Conservation (phyloP, 35 echinoderm and acorn worm genomes). For the Lytechinus pictus region DNA sequence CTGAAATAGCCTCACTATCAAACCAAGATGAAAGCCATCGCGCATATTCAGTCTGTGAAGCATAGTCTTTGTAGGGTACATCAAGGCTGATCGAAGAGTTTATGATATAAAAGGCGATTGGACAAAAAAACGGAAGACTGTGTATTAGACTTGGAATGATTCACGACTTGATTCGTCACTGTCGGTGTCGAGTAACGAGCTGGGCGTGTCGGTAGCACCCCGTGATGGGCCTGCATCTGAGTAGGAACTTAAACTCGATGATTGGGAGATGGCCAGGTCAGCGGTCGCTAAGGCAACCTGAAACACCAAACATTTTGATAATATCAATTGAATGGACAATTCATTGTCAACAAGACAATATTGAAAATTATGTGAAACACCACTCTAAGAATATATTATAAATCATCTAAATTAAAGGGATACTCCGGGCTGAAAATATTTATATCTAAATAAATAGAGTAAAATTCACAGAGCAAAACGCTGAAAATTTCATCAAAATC, state of each 20-base stretch:
- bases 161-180: conserved; percentile 75
- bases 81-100: background rate
- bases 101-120: background rate
- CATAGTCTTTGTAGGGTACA: background rate
- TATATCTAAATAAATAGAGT: no score
- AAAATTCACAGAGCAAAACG: no score
- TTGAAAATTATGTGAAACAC: no score
- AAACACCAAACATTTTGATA: background rate
- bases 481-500: no score
- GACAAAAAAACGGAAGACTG: no score
- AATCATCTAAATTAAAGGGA: no score
- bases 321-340: no score
- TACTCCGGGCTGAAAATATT: no score
- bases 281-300: conserved; percentile 87
- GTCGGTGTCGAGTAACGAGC: conserved; percentile 81
- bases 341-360: no score
- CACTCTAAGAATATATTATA: no score
- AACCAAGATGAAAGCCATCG: background rate
- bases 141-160: conserved; percentile 7
- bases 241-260: conserved; percentile 90
- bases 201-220: conserved; percentile 95
- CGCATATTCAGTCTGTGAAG: background rate
- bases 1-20: background rate
- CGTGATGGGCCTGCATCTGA: conserved; percentile 89
- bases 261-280: conserved; percentile 67